Conservation (phyloP, 2,797 vertebrate genomes). For the Pseudochirops cupreus region DNA sequence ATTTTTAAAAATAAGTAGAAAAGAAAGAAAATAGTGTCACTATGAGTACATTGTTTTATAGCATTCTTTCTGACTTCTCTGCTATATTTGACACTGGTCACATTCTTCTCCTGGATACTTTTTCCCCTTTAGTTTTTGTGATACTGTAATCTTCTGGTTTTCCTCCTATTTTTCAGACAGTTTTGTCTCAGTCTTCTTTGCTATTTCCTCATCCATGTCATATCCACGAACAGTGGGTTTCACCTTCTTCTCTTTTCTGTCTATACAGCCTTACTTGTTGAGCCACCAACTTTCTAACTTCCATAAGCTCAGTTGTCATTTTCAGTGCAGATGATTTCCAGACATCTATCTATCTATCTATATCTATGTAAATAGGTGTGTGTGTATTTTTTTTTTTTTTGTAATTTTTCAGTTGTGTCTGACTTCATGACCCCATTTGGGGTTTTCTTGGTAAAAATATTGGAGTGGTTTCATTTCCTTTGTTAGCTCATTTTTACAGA, state of each 20-base stretch:
- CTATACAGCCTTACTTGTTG: background rate
- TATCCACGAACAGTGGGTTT: background rate
- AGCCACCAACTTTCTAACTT: background rate
- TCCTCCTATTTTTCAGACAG: background rate
- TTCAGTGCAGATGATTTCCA: background rate
- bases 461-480: background rate
- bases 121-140: background rate
- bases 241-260: background rate
- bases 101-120: background rate
- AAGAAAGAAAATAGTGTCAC: background rate
- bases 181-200: background rate
- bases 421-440: background rate
- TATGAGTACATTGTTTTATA: background rate
- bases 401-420: background rate
- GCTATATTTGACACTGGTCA: background rate
- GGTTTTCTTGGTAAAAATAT: background rate
- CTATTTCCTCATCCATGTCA: background rate
- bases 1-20: background rate
- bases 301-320: background rate
- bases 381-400: background rate
- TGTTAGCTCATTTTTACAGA: background rate
- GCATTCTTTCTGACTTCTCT: background rate
- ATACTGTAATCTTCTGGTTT: background rate
- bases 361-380: background rate
- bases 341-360: background rate